phyloP scores from a whole-genome alignment of 2,113 vertebrate genomes.

The Onychorhynchus coronatus region DNA sequence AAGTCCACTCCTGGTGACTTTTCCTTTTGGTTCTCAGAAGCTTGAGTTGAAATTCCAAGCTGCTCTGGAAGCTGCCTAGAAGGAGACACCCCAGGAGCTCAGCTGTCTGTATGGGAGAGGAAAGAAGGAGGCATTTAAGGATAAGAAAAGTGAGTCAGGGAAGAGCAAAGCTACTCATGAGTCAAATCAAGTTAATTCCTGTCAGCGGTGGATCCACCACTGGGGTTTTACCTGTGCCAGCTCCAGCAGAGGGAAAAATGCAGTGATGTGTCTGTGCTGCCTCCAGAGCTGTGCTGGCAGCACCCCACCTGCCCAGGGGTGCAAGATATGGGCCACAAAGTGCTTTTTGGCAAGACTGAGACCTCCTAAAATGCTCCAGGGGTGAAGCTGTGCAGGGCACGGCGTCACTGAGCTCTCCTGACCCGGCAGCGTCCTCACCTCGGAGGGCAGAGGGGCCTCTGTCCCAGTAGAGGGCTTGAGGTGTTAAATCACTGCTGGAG shows the following conservation, averaged over 20 bases:
- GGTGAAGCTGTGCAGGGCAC: background rate
- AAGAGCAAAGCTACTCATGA: background rate
- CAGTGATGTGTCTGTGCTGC: background rate
- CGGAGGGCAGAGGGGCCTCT: background rate
- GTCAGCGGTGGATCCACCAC: background rate
- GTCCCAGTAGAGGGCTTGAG: background rate
- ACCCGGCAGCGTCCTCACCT: background rate
- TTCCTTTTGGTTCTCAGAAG: background rate
- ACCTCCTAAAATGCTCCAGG: background rate
- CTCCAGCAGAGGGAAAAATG: rapidly evolving
- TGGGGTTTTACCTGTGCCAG: background rate
- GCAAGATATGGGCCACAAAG: too few species aligned
- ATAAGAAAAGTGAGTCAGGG: background rate
- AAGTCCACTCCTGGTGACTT: background rate
- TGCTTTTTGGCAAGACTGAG: background rate
- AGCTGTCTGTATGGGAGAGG: background rate
- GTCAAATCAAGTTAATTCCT: background rate
- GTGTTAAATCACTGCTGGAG: background rate
- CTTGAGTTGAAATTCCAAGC: background rate
- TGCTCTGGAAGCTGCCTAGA: background rate
- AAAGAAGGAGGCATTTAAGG: background rate
- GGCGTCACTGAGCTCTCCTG: background rate
- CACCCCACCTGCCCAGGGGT: background rate
- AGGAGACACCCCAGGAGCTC: background rate
- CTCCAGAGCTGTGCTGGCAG: background rate